Evolutionary conservation across 2,113 vertebrate species (phyloP), one percentile per base, ranked within the genome.

Genomic region (Edolisoma coerulescens): DNA sequence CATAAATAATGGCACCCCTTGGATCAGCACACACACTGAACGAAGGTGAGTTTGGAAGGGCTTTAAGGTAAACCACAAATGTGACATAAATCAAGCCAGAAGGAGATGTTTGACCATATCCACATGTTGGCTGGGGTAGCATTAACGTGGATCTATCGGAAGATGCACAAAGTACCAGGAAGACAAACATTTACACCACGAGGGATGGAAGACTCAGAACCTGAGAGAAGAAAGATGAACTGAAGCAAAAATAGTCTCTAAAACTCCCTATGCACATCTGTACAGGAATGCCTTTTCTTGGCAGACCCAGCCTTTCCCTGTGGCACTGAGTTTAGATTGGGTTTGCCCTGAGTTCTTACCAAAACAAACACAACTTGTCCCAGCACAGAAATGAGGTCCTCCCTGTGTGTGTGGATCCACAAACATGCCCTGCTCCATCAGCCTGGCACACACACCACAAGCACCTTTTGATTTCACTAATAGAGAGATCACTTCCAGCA

Each of bases 401-500:
- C 9, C 23, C 8, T 9, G 42, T 6, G 37, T 6, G 35, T 4
- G 11, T 18, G 70, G 33, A 21, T 2, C 20, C 6, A 0, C 19
- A 30, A 19, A 26, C 1, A 0, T 39, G 60, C 60, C 53, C 65
- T 11, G 26, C 26, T 61, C 10, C 20, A 1, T 7, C n/a, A 63
- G 44, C 44, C 65, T 13, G 50, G 54, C 69, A 44, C 11, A 41
- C 27, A 41, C 52, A 60, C n/a, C 26, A 21, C 75, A 3, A 0
- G 2, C 32, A 52, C 2, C 1, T 42, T 26, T 13, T 8, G 33
- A 53, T 19, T 69, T 32, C 75, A 15, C n/a, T 56, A 13, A 49
- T 3, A 35, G 12, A 63, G 56, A 2, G 8, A 82, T 60, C 3
- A 3, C 65, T 13, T 64, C 37, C 88, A 86, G 30, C 49, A 80